phyloP scores from a whole-genome alignment of 1,140 invertebrate genomes.

The Choristoneura fumiferana region DNA sequence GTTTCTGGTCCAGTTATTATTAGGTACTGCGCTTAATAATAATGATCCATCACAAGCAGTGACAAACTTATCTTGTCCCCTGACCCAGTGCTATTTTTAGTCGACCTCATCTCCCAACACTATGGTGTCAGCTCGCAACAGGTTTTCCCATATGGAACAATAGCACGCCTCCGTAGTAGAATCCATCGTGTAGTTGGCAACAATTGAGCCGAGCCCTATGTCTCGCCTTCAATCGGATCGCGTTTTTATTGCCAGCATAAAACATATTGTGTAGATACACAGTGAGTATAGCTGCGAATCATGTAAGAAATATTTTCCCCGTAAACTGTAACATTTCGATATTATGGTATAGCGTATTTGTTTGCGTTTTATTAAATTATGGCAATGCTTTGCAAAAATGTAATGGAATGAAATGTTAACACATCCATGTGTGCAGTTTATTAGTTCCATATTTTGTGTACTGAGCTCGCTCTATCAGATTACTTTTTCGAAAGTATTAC shows the following conservation, averaged over 20 bases:
- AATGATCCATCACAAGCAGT: too few relatives aligned
- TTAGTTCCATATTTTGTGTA: too few relatives aligned
- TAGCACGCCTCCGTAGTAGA: too few relatives aligned
- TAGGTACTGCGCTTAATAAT: too few relatives aligned
- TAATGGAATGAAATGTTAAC: too few relatives aligned
- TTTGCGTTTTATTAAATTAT: neutral
- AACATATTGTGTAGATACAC: constrained; percentile 25
- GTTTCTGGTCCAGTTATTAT: too few relatives aligned
- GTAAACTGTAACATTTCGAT: neutral
- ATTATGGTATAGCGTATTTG: neutral
- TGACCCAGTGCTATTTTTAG: constrained; percentile 2
- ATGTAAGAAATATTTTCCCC: neutral
- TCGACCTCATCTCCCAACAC: neutral
- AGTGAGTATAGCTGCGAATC: neutral
- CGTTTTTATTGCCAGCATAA: constrained; percentile 31
- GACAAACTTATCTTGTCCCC: neutral
- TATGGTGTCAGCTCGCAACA: constrained; percentile 7
- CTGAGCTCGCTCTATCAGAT: too few relatives aligned
- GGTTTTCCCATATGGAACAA: neutral
- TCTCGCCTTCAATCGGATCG: constrained; percentile 35
- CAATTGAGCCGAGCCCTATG: constrained; percentile 30
- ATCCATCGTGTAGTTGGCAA: constrained; percentile 33
- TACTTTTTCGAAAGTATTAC: too few relatives aligned
- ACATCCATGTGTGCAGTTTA: too few relatives aligned
- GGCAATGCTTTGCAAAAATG: too few relatives aligned